A percentile compares a stretch with the other conserved stretches of the same genome.
Conservation (phyloP, 64 coral and sea anemone species). For the Pocillopora damicornis region DNA sequence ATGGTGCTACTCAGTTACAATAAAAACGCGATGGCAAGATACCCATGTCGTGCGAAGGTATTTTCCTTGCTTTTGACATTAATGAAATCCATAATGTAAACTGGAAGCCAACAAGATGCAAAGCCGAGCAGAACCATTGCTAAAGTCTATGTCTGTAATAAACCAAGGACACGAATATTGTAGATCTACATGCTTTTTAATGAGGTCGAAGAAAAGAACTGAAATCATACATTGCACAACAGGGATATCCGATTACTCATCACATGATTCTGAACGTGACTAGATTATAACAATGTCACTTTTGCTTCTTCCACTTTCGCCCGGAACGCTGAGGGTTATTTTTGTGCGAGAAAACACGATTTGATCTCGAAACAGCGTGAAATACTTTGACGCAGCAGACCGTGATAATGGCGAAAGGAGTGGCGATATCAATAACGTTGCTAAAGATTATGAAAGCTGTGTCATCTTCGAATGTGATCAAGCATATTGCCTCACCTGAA, state of each 20-base stretch:
- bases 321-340: background rate
- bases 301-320: conserved; percentile 41
- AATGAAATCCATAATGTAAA: conserved; percentile 21
- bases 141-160: conserved; percentile 1
- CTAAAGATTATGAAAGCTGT: conserved; percentile 9
- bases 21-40: conserved; percentile 42
- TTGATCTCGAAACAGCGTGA: background rate
- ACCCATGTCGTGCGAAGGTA: conserved; percentile 42
- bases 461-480: conserved; percentile 41
- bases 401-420: background rate
- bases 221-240: no score
- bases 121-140: conserved; percentile 37
- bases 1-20: conserved; percentile 55
- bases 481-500: conserved; percentile 50
- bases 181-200: no score
- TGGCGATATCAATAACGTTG: background rate
- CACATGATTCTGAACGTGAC: no score
- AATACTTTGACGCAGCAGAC: background rate
- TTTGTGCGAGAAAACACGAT: background rate
- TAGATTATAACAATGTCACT: background rate
- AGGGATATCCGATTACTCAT: no score
- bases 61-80: conserved; percentile 1
- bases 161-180: no score
- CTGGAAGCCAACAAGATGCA: conserved; percentile 55
- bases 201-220: no score